Evolutionary conservation across 2,113 vertebrate species (phyloP), one percentile per base, ranked within the genome.

Genomic region (Sprattus sprattus): DNA sequence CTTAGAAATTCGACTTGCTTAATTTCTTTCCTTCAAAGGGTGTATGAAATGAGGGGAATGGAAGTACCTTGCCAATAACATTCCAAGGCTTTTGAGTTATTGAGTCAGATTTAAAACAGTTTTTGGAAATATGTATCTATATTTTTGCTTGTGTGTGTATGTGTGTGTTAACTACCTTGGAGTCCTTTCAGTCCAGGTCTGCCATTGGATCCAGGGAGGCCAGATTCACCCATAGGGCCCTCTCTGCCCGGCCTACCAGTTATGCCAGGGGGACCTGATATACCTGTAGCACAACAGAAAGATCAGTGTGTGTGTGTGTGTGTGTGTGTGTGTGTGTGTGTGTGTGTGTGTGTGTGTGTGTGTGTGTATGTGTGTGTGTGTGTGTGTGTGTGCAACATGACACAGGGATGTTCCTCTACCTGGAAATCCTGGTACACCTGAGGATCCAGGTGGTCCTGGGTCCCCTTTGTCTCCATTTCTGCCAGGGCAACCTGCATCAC

Each of bases 341-440:
- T 7, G 45, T 16, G 60, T 71, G 11, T 47, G 60, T 50, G 15
- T 50, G 28, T 57, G 50, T 16, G 46, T 16, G 60, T 71, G 11
- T 15, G 44, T 32, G 15, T 32, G 28, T 16, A 44, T 9, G 46
- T 6, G 60, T 28, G 13, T 25, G 45, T 22, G 15, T 28, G 28
- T 15, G 44, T 15, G 28, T 5, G 46, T 28, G 6, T 25, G 60
- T 22, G 15, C 16, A 20, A 20, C 20, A 60, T 39, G 32, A 13
- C 11, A 11, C 25, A 5, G 11, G 15, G 20, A 78, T 78, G 28
- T 44, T 39, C 71, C 25, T 78, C 71, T 78, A 78, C 71, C 71
- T 78, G 71, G 71, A 78, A 78, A 78, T 78, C 71, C 71, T 78
- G 28, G 71, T 32, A 39, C 82, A 95, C 94, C 94, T 94, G 18